phyloP scores from a whole-genome alignment of 2,113 vertebrate genomes.

The Cathartes aura region DNA sequence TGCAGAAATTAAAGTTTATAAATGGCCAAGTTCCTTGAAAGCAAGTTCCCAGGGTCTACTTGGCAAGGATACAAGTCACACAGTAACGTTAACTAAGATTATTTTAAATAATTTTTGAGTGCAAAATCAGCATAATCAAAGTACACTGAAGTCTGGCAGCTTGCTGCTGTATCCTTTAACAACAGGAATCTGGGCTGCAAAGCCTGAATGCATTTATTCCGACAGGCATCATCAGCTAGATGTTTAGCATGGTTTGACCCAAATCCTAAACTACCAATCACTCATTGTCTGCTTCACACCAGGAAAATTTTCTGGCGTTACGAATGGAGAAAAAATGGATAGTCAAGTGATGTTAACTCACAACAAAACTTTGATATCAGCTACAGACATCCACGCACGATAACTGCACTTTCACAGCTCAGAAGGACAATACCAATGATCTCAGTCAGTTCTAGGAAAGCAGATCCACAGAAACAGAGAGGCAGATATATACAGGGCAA shows the following conservation, averaged over 20 bases:
- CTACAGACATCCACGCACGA: fast-evolving
- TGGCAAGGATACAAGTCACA: not conserved
- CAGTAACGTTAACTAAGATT: not conserved
- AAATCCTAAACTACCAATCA: not conserved
- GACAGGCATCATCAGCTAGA: not conserved
- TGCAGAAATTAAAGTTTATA: not conserved
- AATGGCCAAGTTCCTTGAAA: not conserved
- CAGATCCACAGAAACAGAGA: not conserved
- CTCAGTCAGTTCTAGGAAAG: not conserved
- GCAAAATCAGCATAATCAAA: not conserved
- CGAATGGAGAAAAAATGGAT: not conserved
- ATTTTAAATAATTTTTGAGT: not conserved
- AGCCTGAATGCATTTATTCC: not conserved
- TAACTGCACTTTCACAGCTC: not conserved
- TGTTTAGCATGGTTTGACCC: not conserved
- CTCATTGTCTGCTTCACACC: not conserved
- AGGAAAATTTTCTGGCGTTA: not conserved
- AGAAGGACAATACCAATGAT: not conserved
- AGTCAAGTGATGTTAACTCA: not conserved
- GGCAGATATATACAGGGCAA: not conserved
- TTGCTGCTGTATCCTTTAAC: not conserved
- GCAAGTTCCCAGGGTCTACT: not conserved
- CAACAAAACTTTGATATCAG: not conserved
- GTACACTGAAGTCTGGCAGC: not conserved
- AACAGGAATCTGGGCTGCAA: not conserved